phyloP scores from a whole-genome alignment of 2,113 vertebrate genomes.

The Suricata suricatta region DNA sequence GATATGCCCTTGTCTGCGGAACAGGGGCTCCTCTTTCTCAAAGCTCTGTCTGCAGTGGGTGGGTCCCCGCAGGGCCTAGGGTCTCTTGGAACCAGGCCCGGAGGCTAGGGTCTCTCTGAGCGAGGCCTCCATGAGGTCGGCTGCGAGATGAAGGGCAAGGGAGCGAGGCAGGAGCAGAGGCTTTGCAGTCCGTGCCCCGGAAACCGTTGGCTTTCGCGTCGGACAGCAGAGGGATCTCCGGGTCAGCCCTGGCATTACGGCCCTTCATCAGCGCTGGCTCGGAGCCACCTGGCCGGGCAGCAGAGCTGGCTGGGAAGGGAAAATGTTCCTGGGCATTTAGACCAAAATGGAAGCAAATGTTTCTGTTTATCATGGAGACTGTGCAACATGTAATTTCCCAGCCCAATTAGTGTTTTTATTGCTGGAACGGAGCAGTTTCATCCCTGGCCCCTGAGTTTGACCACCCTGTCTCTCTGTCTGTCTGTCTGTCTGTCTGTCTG shows the following conservation, averaged over 20 bases:
- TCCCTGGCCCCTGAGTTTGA: background rate
- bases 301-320: background rate
- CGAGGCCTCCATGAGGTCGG: fast-evolving
- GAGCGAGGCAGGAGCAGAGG: background rate
- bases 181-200: background rate
- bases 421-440: background rate
- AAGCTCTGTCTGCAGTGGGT: fast-evolving
- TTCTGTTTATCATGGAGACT: background rate
- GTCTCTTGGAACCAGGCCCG: fast-evolving
- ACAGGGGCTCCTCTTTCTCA: fast-evolving
- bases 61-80: background rate
- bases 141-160: background rate
- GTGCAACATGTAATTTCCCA: background rate
- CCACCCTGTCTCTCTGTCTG: background rate
- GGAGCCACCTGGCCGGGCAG: background rate
- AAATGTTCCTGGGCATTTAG: background rate
- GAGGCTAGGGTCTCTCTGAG: too few relatives aligned
- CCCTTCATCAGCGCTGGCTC: background rate
- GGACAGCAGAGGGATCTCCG: background rate
- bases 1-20: fast-evolving
- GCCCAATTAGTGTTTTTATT: background rate
- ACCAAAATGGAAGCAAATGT: constrained; percentile 7
- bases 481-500: fast-evolving
- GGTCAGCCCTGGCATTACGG: background rate
- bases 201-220: fast-evolving